A percentile compares a stretch with the other conserved stretches of the same genome.
phyloP scores from a whole-genome alignment of 2,888 invertebrate species.

The Cantharis flavilabris region DNA sequence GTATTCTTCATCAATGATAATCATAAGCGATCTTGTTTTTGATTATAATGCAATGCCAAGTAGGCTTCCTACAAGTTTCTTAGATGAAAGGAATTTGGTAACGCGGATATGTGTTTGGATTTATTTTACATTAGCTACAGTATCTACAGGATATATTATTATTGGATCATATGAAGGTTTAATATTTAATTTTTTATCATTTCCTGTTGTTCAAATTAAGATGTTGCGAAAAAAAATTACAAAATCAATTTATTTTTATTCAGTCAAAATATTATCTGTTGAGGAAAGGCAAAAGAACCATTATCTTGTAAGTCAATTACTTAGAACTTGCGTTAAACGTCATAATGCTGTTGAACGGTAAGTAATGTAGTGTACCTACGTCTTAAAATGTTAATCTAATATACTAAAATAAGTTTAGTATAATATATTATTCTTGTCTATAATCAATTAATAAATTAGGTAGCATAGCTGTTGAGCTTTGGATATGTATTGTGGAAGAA shows the following conservation, averaged over 20 bases:
- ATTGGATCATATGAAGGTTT: not conserved
- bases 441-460: no score
- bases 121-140: not conserved
- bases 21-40: not conserved
- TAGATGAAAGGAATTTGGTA: not conserved
- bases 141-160: not conserved
- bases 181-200: not conserved
- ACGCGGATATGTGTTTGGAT: not conserved
- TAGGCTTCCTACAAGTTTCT: not conserved
- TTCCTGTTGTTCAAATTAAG: not conserved
- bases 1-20: not conserved
- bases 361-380: not conserved
- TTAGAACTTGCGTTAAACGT: not conserved
- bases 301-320: not conserved
- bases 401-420: no score
- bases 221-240: not conserved
- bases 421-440: no score
- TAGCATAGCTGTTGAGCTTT: no score
- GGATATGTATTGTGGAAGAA: no score
- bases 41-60: not conserved
- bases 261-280: not conserved
- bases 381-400: no score
- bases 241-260: not conserved
- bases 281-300: not conserved
- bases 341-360: not conserved